phyloP scores from a whole-genome alignment of 2,113 vertebrate species.

The Pao palembangensis region DNA sequence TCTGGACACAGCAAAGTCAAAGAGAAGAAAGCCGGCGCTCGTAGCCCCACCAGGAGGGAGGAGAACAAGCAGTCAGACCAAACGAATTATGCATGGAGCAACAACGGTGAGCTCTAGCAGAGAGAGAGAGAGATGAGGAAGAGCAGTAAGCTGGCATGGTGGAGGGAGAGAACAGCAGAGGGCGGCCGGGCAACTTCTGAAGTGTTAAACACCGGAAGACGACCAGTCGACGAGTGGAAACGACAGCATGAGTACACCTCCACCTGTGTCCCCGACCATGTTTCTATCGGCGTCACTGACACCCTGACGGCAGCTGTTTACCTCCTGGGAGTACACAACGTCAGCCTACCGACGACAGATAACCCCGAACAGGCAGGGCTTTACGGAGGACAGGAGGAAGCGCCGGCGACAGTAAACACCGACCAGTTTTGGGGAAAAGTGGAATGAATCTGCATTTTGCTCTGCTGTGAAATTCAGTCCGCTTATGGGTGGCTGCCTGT shows the following conservation, averaged over 20 bases:
- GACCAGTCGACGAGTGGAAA: background rate
- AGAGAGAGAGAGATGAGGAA: slow-evolving; percentile 8
- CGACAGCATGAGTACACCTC: slow-evolving; percentile 22
- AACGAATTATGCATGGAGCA: slow-evolving; percentile 62
- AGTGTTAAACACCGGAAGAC: background rate
- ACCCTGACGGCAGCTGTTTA: slow-evolving; percentile 40
- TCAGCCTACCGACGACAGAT: slow-evolving; percentile 16
- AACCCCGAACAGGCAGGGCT: slow-evolving; percentile 2
- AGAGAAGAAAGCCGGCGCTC: slow-evolving; percentile 49
- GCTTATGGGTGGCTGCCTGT: slow-evolving; percentile 51
- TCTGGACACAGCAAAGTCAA: slow-evolving; percentile 44
- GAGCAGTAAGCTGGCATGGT: background rate
- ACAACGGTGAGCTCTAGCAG: slow-evolving; percentile 43
- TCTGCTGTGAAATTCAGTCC: slow-evolving; percentile 44
- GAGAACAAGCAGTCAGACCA: slow-evolving; percentile 27
- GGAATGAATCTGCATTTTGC: slow-evolving; percentile 18
- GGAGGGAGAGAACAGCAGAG: background rate
- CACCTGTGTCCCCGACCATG: slow-evolving; percentile 33
- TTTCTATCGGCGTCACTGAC: slow-evolving; percentile 26
- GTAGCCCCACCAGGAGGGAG: slow-evolving; percentile 24
- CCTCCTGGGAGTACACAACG: slow-evolving; percentile 10
- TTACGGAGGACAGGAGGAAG: slow-evolving; percentile 3
- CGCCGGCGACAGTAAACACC: slow-evolving; percentile 4
- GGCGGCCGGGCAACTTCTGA: background rate
- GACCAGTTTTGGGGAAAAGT: background rate